A percentile compares a stretch with the other conserved stretches of the same genome.
phyloP scores from a whole-genome alignment of 1,140 invertebrate species.

The Drosophila pseudoobscura region DNA sequence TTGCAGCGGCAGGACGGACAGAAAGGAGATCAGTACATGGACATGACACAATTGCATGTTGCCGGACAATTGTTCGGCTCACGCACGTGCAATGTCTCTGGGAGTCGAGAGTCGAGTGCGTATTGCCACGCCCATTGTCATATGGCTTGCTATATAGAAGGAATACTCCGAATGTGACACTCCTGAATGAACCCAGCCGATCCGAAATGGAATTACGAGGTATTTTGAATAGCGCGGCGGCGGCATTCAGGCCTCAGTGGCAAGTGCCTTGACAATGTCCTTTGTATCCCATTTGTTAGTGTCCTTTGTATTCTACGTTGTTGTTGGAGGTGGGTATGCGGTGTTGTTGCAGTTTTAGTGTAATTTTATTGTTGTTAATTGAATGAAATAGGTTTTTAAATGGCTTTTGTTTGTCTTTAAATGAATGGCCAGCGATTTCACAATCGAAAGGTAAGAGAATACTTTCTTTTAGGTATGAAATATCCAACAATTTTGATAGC shows the following conservation, averaged over 20 bases:
- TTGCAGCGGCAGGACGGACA: slow-evolving; percentile 12
- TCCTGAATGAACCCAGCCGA: slow-evolving; percentile 51
- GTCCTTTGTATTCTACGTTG: slow-evolving; percentile 30
- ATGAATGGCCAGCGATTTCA: slow-evolving; percentile 28
- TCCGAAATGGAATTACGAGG: slow-evolving; percentile 51
- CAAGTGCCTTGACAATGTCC: slow-evolving; percentile 57
- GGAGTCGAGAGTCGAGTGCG: slow-evolving; percentile 50
- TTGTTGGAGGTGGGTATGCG: slow-evolving; percentile 57
- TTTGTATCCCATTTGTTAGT: slow-evolving; percentile 28
- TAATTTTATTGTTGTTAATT: slow-evolving; percentile 79
- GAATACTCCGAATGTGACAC: slow-evolving; percentile 30
- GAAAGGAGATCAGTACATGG: slow-evolving; percentile 55
- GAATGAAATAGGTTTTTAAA: slow-evolving; percentile 69
- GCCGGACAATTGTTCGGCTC: slow-evolving; percentile 60
- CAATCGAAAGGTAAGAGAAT: slow-evolving; percentile 5
- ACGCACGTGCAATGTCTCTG: slow-evolving; percentile 66
- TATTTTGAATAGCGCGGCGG: slow-evolving; percentile 67
- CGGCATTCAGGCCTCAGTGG: slow-evolving; percentile 24
- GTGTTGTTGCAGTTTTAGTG: slow-evolving; percentile 76
- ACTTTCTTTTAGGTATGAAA: slow-evolving; percentile 16
- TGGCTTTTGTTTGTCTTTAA: slow-evolving; percentile 33
- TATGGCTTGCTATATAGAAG: slow-evolving; percentile 11
- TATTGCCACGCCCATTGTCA: slow-evolving; percentile 55
- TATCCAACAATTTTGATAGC: slow-evolving; percentile 5
- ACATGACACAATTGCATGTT: slow-evolving; percentile 74